These are phyloP conservation scores for Gephyroberyx darwinii DNA, from an alignment of 2,797 vertebrate genomes.

Conservation along the genomic window DNA sequence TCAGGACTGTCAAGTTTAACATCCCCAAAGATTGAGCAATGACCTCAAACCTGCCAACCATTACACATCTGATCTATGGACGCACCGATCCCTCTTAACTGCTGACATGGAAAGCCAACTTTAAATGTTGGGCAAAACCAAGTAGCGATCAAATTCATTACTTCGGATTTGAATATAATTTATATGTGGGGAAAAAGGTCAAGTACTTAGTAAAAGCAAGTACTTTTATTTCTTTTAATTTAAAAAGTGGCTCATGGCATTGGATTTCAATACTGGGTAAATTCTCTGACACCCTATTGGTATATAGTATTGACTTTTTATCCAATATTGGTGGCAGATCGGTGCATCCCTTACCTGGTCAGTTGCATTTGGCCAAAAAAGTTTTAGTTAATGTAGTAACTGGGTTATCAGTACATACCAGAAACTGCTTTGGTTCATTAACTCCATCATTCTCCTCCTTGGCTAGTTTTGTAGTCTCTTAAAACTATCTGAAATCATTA, in stretches of 20 bases:
- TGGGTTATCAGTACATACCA: constrained; percentile 68
- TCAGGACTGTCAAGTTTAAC: not conserved
- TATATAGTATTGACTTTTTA: not conserved
- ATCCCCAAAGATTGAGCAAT: not conserved
- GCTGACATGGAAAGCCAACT: not conserved
- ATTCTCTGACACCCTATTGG: not conserved
- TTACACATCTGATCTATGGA: not conserved
- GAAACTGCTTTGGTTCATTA: constrained; percentile 72
- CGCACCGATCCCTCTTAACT: not conserved
- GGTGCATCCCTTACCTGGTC: not conserved
- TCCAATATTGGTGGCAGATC: constrained; percentile 3
- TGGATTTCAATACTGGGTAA: not conserved
- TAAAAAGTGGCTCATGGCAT: not conserved
- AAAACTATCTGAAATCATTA: constrained; percentile 60
- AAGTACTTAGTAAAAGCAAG: too few species aligned
- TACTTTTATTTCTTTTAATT: not conserved
- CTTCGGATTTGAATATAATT: too few species aligned
- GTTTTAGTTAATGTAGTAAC: constrained; percentile 16
- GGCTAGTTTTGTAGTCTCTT: constrained; percentile 59
- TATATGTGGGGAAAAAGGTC: too few species aligned
- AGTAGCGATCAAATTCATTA: not conserved
- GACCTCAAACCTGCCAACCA: not conserved
- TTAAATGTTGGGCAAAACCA: not conserved
- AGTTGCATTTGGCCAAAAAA: not conserved
- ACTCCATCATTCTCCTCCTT: constrained; percentile 65